Evolutionary conservation across 2,797 vertebrate species (phyloP).

Genomic region (Leuciscus waleckii): DNA sequence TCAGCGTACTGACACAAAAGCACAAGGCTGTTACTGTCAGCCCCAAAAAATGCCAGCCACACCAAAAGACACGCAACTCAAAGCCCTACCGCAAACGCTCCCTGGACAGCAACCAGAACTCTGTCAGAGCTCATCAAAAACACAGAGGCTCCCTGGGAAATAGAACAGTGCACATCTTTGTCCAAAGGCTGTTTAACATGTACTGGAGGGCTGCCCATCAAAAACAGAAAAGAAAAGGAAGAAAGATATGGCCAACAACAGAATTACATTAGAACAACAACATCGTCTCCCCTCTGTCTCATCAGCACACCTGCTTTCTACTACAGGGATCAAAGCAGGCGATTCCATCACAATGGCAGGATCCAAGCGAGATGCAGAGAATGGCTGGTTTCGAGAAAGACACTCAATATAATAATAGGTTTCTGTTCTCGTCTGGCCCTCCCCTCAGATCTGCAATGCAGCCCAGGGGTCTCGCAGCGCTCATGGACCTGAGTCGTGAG

Average conservation of each 20-base stretch:
- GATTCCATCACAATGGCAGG: slow-evolving; percentile 4
- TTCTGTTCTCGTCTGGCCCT: slow-evolving; percentile 17
- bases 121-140: slow-evolving; percentile 35
- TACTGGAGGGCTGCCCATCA: slow-evolving; percentile 1
- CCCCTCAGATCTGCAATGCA: slow-evolving; percentile 35
- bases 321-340: slow-evolving; percentile 34
- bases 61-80: slow-evolving; percentile 1
- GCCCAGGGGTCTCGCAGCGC: slow-evolving; percentile 29
- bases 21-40: neutral
- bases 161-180: slow-evolving; percentile 21
- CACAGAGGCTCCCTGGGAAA: neutral
- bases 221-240: slow-evolving; percentile 28
- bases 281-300: neutral
- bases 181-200: slow-evolving; percentile 6
- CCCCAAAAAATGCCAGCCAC: neutral
- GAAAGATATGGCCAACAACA: slow-evolving; percentile 3
- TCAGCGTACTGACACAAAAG: neutral
- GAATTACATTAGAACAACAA: slow-evolving; percentile 1
- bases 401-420: slow-evolving; percentile 37
- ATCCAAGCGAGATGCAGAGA: slow-evolving; percentile 13
- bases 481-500: neutral
- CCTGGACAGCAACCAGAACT: slow-evolving; percentile 17
- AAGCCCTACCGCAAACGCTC: neutral
- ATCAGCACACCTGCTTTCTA: slow-evolving; percentile 26
- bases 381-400: slow-evolving; percentile 16